Base-by-base conservation (phyloP, 2,888 invertebrate genomes). In the Drosophila recens region DNA sequence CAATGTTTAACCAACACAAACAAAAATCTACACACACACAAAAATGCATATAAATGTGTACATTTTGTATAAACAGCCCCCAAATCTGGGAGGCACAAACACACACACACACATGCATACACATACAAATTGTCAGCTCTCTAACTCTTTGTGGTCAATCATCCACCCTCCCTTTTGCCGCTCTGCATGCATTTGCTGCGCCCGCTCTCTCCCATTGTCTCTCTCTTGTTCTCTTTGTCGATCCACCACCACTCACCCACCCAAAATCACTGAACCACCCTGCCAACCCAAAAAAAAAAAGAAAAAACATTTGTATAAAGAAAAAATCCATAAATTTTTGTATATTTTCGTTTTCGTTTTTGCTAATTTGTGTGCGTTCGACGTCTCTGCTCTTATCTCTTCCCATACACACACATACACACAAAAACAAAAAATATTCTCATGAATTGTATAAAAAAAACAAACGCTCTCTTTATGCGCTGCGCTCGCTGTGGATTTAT, bases 371-470 rank as follows among this genome's bases (percentile, higher is more conserved):
- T 86, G 87, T 87, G 86, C 85, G 85, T 83, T 87, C 76, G 74
- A 79, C 87, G 79, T 90, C 76, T 86, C 72, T 87, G 85, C 90
- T 85, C 82, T 89, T 90, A 79, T 90, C 80, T 90, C 82, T 77
- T 82, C 82, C 69, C 78, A 77, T 52, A 80, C 71, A 87, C 72
- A 87, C 40, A 79, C 27, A 63, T 11, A 69, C n/a, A 72, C 23
- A 68, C 49, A 67, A 10, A 72, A 34, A 63, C 42, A 67, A 72
- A 9, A 67, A 6, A 67, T 59, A 62, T 63, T 64, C 71, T 78
- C 87, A 89, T 87, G 67, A 74, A 71, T 67, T 84, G 88, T 84
- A 87, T 63, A 87, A 83, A 71, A 62, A 77, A 82, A 82, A 75
- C 71, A 67, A 75, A 51, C 67, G 67, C 84, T 88, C 82, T 88